Conservation (phyloP, 2,797 vertebrate genomes). For the Semotilus atromaculatus region DNA sequence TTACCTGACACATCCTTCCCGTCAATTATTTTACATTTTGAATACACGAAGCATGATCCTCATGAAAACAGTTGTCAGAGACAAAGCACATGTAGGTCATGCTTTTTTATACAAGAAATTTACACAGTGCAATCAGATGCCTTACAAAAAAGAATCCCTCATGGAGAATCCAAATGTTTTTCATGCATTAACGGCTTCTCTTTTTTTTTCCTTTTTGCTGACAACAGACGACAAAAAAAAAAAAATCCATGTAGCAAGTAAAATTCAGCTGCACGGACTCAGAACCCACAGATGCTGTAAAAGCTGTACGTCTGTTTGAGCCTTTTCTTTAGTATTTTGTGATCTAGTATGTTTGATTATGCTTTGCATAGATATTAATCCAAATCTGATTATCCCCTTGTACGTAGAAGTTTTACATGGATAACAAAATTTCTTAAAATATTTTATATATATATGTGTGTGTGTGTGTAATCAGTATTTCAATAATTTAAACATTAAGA, state of each 20-base stretch:
- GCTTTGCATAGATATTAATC: constrained; percentile 77
- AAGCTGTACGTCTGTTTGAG: constrained; percentile 11
- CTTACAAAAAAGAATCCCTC: constrained; percentile 12
- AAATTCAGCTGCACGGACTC: constrained; percentile 29
- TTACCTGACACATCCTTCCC: constrained; percentile 65
- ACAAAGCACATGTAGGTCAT: constrained; percentile 48
- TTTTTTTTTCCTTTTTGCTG: background rate
- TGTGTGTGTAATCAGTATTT: constrained; percentile 5
- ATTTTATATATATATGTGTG: background rate
- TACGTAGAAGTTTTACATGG: constrained; percentile 44
- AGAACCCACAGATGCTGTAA: constrained; percentile 29
- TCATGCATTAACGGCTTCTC: constrained; percentile 1
- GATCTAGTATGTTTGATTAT: constrained; percentile 63
- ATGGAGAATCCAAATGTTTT: background rate
- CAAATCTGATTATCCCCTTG: constrained; percentile 49
- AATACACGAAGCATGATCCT: constrained; percentile 55
- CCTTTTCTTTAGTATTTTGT: constrained; percentile 51
- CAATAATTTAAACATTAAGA: constrained; percentile 36
- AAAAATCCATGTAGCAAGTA: constrained; percentile 4
- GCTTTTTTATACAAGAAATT: constrained; percentile 40
- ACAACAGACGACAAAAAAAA: constrained; percentile 7
- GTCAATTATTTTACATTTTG: constrained; percentile 47
- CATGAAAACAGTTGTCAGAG: constrained; percentile 51
- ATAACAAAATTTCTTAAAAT: constrained; percentile 39
- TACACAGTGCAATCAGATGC: constrained; percentile 40